Percentiles rank a stretch among this genome's conserved stretches.
phyloP scores from a whole-genome alignment of 1,140 invertebrate genomes.

The Leptonema lineaticorne region DNA sequence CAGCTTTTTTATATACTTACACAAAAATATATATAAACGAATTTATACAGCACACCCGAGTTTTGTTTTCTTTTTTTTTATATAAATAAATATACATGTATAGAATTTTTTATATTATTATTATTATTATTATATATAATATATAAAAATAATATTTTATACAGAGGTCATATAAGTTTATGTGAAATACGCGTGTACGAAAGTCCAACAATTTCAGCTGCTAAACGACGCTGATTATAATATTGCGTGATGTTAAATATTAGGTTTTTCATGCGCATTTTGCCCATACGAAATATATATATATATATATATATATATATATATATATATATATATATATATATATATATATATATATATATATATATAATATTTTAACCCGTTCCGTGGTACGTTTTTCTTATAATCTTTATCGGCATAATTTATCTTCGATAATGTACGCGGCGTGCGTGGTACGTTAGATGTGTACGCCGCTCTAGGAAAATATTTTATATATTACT shows the following conservation, averaged over 20 bases:
- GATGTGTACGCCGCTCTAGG: too few relatives aligned
- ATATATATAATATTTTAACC: neutral
- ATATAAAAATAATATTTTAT: neutral
- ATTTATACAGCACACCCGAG: too few relatives aligned
- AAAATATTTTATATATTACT: too few relatives aligned
- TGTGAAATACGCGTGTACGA: constrained; percentile 3
- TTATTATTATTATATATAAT: too few relatives aligned
- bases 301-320: too few relatives aligned
- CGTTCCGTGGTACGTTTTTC: neutral
- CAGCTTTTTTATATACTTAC: too few relatives aligned
- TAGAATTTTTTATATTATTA: too few relatives aligned
- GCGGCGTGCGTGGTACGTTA: too few relatives aligned
- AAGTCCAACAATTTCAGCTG: constrained; percentile 7
- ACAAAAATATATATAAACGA: too few relatives aligned
- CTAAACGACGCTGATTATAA: constrained; percentile 19
- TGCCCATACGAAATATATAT: neutral
- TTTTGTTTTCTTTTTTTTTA: too few relatives aligned
- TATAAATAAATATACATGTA: too few relatives aligned
- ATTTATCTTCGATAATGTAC: neutral
- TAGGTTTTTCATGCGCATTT: constrained; percentile 13
- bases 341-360: neutral
- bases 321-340: too few relatives aligned
- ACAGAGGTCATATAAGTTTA: neutral
- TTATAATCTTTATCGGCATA: neutral
- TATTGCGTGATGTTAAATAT: constrained; percentile 25